phyloP scores from a whole-genome alignment of 2,797 vertebrate genomes.

The Rhinichthys osculus region DNA sequence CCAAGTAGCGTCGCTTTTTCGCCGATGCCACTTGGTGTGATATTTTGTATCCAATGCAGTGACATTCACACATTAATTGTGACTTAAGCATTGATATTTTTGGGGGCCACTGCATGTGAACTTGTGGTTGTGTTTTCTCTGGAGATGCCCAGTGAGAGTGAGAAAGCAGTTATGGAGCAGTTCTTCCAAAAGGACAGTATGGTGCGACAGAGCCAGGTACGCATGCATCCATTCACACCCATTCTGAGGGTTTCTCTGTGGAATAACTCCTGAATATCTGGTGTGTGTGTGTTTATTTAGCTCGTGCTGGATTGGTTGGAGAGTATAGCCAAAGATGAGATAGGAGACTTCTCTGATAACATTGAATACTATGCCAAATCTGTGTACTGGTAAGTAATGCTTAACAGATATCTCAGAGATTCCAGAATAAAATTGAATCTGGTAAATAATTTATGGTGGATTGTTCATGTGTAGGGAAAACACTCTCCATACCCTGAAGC shows the following conservation, averaged over 20 bases:
- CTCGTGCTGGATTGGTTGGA: constrained; percentile 98
- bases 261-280: not conserved
- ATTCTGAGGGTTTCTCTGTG: not conserved
- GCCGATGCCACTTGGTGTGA: not conserved
- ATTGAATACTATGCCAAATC: constrained; percentile 98
- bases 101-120: not conserved
- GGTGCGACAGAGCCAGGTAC: constrained; percentile 95
- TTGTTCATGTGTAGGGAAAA: constrained; percentile 86
- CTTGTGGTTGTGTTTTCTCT: constrained; percentile 19
- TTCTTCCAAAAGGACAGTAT: constrained; percentile 91
- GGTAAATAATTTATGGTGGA: not conserved
- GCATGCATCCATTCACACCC: constrained; percentile 14
- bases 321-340: constrained; percentile 96
- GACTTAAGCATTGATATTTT: not conserved
- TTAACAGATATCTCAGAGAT: not conserved
- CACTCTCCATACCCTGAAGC: constrained; percentile 90
- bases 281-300: constrained; percentile 67
- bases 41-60: not conserved
- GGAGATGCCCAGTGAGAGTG: constrained; percentile 86
- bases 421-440: not conserved
- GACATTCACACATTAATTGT: not conserved
- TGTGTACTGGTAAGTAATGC: constrained; percentile 92
- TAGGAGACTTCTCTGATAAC: constrained; percentile 94
- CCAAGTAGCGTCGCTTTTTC: not conserved
- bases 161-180: constrained; percentile 89